These are phyloP conservation scores for Lethrus apterus DNA, from an alignment of 1,140 invertebrate species.

Conservation along the genomic window DNA sequence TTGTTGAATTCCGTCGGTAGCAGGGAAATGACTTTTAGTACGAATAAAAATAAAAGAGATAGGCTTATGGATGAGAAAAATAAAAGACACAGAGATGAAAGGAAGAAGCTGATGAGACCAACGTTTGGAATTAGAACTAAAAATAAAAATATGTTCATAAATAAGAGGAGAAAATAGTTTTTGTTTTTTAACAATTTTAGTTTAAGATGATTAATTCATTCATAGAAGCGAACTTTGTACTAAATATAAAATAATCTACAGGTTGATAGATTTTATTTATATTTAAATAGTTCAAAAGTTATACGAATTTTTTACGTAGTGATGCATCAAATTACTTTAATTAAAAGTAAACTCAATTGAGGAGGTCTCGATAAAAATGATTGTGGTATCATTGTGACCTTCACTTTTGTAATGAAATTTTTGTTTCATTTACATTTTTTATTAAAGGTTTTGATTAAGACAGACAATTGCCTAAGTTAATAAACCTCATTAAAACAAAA, in stretches of 20 bases:
- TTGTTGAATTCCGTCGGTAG: slow-evolving; percentile 57
- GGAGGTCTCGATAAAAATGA: no score
- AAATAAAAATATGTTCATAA: neutral
- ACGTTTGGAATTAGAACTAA: slow-evolving; percentile 40
- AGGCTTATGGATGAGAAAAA: slow-evolving; percentile 42
- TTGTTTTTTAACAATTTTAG: neutral
- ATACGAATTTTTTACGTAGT: no score
- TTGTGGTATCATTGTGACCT: no score
- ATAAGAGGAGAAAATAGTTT: neutral
- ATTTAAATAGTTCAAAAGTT: no score
- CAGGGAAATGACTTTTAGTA: slow-evolving; percentile 70
- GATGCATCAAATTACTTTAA: no score
- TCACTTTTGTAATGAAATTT: no score
- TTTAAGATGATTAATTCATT: neutral
- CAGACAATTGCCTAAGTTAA: no score
- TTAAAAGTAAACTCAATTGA: no score
- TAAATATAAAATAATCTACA: neutral
- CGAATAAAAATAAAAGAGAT: slow-evolving; percentile 50
- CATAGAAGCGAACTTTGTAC: neutral
- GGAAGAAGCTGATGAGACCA: slow-evolving; percentile 62
- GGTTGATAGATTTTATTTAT: neutral
- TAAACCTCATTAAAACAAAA: no score
- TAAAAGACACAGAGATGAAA: slow-evolving; percentile 62
- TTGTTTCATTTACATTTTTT: no score
- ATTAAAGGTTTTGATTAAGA: no score